Evolutionary conservation across 1,140 invertebrate species (phyloP).

Genomic region (Tyrophagus putrescentiae): DNA sequence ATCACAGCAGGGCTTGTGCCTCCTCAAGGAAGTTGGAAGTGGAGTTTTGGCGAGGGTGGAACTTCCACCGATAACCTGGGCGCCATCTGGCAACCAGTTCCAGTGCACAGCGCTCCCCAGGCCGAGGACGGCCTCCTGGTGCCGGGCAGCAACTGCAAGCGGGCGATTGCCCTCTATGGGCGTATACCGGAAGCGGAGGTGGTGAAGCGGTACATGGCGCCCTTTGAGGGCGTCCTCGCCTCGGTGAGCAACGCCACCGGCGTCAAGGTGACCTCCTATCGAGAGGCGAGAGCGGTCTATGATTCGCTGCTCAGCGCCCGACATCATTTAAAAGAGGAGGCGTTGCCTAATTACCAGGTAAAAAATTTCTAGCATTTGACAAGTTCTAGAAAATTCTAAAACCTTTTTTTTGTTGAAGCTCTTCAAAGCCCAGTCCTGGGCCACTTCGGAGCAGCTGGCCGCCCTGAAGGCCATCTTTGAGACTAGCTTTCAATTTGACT

Average conservation of each 20-base stretch:
- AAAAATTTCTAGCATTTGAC: too few species aligned
- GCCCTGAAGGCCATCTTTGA: not conserved
- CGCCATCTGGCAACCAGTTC: constrained; percentile 20
- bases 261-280: not conserved
- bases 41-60: too few species aligned
- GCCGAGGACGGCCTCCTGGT: not conserved
- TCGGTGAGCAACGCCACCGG: not conserved
- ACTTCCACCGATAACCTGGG: not conserved
- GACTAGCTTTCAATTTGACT: constrained; percentile 3
- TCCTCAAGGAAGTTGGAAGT: constrained; percentile 7
- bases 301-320: constrained; percentile 1
- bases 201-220: not conserved
- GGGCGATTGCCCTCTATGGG: not conserved
- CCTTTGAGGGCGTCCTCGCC: not conserved
- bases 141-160: not conserved
- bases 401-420: too few species aligned
- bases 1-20: constrained; percentile 17
- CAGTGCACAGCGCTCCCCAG: constrained; percentile 11
- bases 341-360: too few species aligned
- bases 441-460: not conserved
- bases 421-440: constrained; percentile 1
- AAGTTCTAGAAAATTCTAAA: too few species aligned
- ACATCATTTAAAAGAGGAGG: constrained; percentile 2
- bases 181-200: not conserved
- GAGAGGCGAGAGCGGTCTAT: not conserved